Percentiles rank a stretch among this genome's conserved stretches.
Conservation (phyloP, 1,140 invertebrate species). For the Cyphomyrmex costatus region DNA sequence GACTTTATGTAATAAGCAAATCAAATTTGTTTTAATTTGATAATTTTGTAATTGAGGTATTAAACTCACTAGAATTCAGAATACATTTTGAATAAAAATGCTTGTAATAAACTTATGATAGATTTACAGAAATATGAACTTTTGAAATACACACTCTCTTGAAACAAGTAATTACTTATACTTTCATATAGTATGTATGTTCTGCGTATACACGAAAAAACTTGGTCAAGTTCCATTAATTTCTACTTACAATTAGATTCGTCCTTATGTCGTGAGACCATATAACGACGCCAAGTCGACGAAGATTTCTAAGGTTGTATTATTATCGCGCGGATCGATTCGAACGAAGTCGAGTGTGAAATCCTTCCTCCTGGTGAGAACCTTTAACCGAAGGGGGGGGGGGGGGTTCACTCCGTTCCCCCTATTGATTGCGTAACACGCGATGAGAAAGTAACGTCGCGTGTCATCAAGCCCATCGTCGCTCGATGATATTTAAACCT, state of each 20-base stretch:
- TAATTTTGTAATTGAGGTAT: too few relatives aligned
- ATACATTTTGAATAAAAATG: too few relatives aligned
- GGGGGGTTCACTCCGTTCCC: background rate
- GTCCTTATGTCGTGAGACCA: background rate
- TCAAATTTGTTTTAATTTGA: too few relatives aligned
- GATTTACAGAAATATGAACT: too few relatives aligned
- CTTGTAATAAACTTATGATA: too few relatives aligned
- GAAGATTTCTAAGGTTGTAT: background rate
- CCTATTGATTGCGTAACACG: constrained; percentile 15
- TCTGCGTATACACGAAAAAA: background rate
- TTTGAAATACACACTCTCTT: too few relatives aligned
- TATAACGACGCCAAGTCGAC: background rate
- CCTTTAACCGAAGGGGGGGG: background rate
- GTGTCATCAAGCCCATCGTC: background rate
- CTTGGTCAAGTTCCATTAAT: background rate
- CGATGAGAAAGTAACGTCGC: background rate
- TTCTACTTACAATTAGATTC: background rate
- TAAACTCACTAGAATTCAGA: too few relatives aligned
- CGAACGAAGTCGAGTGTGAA: constrained; percentile 17
- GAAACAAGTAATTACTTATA: too few relatives aligned
- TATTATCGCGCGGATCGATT: constrained; percentile 10
- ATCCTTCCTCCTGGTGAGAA: background rate
- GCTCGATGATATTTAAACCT: constrained; percentile 13
- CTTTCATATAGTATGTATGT: too few relatives aligned
- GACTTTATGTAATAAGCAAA: too few relatives aligned